Evolutionary conservation across 2,888 invertebrate species (phyloP).

Genomic region (Synergus japonicus): DNA sequence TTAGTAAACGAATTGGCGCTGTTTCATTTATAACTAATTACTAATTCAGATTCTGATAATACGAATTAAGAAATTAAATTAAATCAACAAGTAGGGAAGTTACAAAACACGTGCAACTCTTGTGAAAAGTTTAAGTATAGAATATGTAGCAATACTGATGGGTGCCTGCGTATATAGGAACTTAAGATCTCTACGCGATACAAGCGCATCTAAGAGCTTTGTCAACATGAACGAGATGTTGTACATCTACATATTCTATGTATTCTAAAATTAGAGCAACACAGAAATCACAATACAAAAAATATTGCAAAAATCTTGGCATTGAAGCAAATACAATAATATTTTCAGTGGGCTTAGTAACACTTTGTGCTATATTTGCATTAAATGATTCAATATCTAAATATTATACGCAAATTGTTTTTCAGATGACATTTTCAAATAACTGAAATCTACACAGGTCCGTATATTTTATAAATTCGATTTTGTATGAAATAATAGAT

Average conservation of each 20-base stretch:
- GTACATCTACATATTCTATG: neutral
- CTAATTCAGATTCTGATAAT: no score
- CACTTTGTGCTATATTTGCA: no score
- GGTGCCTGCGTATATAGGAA: neutral
- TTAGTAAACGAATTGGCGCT: no score
- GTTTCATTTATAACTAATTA: no score
- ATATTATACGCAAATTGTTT: no score
- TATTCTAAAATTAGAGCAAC: conserved; percentile 7
- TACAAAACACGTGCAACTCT: neutral
- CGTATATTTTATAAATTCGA: no score
- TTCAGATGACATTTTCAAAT: no score
- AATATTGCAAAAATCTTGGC: neutral
- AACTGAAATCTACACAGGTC: no score
- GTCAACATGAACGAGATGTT: conserved; percentile 19
- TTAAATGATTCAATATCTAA: no score
- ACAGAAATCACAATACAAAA: neutral
- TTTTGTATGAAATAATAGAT: no score
- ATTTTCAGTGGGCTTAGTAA: no score
- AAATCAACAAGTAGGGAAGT: neutral
- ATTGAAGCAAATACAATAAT: neutral
- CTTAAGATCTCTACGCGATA: neutral
- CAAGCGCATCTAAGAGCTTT: conserved; percentile 20
- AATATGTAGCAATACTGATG: conserved; percentile 7
- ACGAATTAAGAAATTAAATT: neutral
- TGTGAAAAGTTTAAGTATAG: neutral